Percentiles rank a stretch among this genome's conserved stretches.
phyloP scores from a whole-genome alignment of 2,888 invertebrate species.

The Euphydryas editha region DNA sequence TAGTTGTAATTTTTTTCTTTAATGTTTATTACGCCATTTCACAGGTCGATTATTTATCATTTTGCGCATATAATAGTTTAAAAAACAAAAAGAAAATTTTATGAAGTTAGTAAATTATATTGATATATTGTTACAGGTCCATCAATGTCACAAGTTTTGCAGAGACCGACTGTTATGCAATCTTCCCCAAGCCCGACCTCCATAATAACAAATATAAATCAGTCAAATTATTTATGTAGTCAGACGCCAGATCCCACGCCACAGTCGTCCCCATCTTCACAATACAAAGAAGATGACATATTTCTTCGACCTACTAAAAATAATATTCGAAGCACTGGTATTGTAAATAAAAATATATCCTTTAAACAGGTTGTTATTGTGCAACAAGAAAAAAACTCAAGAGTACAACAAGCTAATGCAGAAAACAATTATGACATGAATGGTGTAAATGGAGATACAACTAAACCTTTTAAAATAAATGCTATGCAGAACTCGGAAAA shows the following conservation, averaged over 20 bases:
- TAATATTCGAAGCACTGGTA: conserved; percentile 37
- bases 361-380: conserved; percentile 67
- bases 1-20: too few species aligned
- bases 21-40: too few species aligned
- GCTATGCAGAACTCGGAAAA: conserved; percentile 40
- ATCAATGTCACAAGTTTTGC: conserved; percentile 61
- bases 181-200: conserved; percentile 79
- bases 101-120: background rate
- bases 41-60: too few species aligned
- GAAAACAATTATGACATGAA: conserved; percentile 49
- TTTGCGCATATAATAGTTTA: too few species aligned
- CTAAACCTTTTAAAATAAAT: conserved; percentile 47
- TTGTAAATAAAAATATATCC: conserved; percentile 47
- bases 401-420: conserved; percentile 30
- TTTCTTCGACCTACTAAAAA: conserved; percentile 57
- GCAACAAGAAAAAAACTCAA: conserved; percentile 47
- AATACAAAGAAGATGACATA: conserved; percentile 42
- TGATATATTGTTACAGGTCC: conserved; percentile 51
- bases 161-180: conserved; percentile 66
- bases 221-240: conserved; percentile 75
- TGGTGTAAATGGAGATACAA: conserved; percentile 38
- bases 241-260: conserved; percentile 54
- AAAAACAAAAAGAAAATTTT: background rate
- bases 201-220: conserved; percentile 76
- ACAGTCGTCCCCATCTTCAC: conserved; percentile 40